These are phyloP conservation scores for Drosophila greeni DNA, from an alignment of 2,888 invertebrate species.

Conservation along the genomic window DNA sequence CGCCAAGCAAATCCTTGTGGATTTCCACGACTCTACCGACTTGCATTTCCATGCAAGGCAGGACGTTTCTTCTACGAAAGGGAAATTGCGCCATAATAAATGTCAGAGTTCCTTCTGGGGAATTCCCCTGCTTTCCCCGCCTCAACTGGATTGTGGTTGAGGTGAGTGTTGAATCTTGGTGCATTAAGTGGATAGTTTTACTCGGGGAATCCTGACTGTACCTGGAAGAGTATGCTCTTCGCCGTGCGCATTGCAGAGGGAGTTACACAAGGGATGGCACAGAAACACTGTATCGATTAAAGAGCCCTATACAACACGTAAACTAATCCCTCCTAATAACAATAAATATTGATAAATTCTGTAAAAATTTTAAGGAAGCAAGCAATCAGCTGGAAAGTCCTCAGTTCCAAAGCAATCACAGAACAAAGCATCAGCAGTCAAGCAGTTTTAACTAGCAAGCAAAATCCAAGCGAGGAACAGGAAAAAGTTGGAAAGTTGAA, in stretches of 20 bases:
- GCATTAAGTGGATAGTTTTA: conserved; percentile 11
- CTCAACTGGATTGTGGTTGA: conserved; percentile 3
- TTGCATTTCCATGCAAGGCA: conserved; percentile 62
- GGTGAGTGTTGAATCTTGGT: background rate
- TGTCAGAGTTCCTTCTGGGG: conserved; percentile 30
- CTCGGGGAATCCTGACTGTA: background rate
- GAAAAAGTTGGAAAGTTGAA: no score
- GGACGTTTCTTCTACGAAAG: conserved; percentile 21
- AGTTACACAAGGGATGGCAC: background rate
- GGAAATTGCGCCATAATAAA: conserved; percentile 50
- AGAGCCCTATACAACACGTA: no score
- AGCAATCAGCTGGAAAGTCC: background rate
- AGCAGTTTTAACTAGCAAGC: background rate
- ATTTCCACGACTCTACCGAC: conserved; percentile 61
- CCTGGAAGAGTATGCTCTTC: background rate
- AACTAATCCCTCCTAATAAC: background rate
- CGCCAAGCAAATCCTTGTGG: conserved; percentile 61
- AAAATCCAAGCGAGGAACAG: no score
- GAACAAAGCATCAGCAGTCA: background rate
- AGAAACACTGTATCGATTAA: no score
- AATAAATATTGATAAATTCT: background rate
- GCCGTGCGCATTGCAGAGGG: background rate
- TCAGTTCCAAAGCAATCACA: background rate
- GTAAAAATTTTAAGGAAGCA: background rate
- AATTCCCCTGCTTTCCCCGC: background rate